Base-by-base conservation (phyloP, 1,140 invertebrate species). In the Drosophila nigrodunni region DNA sequence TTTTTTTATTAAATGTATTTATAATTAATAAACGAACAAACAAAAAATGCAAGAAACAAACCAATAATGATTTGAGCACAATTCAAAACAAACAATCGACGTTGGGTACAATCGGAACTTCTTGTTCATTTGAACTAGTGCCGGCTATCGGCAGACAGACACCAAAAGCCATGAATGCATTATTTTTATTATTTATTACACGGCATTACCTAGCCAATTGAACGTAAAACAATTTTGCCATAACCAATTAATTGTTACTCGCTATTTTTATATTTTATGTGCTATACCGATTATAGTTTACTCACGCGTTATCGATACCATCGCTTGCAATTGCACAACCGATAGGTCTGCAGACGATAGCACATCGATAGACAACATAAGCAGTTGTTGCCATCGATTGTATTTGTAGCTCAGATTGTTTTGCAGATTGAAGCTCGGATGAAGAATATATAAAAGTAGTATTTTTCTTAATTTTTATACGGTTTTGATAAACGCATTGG, bases 1-100 rank as follows among this genome's bases (percentile, higher is more conserved):
- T 83, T 88, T 85, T 87, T 87, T 82, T 88, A 89, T 88, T 88
- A 89, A 89, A 82, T 88, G 83, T 88, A 88, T 88, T 88, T 88
- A 88, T 88, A 88, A 88, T 89, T 88, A 87, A 82, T 60, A 64
- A 81, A 78, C 34, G 47, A 61, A 61, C 9, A 46, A 69, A 69
- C 61, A 72, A 69, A 74, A 72, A 88, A 81, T 60, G 52, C 80
- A 41, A 68, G 5, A 39, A 39, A 39, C 37, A 74, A 74, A 74
- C 79, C 82, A 86, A 86, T 86, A 86, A 82, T 86, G 59, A 86
- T 78, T 86, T 86, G 82, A 86, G 82, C 83, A 86, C 82, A 80
- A 80, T 49, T 86, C 69, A 62, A 44, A 18, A 44, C 69, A 62
- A 44, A 18, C 44, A 35, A 43, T 44, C 39, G 64, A 52, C 25